Evolutionary conservation across 2,113 vertebrate genomes (phyloP).

Genomic region (Myxocyprinus asiaticus): DNA sequence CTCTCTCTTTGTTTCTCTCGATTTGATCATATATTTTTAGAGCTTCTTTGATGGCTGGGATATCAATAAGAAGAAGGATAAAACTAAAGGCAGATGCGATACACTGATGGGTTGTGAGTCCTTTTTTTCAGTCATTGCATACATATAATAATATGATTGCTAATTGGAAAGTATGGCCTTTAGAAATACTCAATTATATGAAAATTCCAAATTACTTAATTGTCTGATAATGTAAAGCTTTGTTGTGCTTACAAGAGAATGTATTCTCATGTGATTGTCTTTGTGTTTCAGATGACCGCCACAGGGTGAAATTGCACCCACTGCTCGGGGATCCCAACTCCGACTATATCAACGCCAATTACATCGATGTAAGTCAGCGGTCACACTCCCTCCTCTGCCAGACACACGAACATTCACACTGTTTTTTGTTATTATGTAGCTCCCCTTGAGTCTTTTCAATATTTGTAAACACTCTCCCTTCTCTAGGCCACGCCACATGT

Average conservation of each 20-base stretch:
- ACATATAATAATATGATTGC: not conserved
- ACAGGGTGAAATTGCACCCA: slow-evolving; percentile 92
- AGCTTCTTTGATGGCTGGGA: slow-evolving; percentile 99
- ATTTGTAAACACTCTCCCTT: slow-evolving; percentile 29
- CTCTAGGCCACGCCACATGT: not conserved
- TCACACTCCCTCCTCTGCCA: slow-evolving; percentile 47
- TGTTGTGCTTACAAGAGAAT: not conserved
- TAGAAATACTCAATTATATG: not conserved
- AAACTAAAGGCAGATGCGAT: slow-evolving; percentile 85
- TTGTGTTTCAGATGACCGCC: slow-evolving; percentile 84
- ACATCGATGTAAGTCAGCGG: slow-evolving; percentile 89
- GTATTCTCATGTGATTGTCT: slow-evolving; percentile 6
- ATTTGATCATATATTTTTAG: slow-evolving; percentile 63
- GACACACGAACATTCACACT: slow-evolving; percentile 15
- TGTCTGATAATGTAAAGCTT: not conserved
- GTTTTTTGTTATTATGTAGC: slow-evolving; percentile 35
- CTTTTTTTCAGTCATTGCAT: not conserved
- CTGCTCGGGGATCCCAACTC: slow-evolving; percentile 91
- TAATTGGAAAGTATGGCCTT: not conserved
- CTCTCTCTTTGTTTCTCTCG: not conserved
- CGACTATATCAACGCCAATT: slow-evolving; percentile 96
- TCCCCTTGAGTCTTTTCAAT: slow-evolving; percentile 18
- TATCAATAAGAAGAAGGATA: slow-evolving; percentile 96
- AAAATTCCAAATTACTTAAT: not conserved
- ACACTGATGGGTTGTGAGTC: slow-evolving; percentile 76